A percentile compares a stretch with the other conserved stretches of the same genome.
phyloP scores from a whole-genome alignment of 2,797 vertebrate genomes.

The Florisuga fusca region DNA sequence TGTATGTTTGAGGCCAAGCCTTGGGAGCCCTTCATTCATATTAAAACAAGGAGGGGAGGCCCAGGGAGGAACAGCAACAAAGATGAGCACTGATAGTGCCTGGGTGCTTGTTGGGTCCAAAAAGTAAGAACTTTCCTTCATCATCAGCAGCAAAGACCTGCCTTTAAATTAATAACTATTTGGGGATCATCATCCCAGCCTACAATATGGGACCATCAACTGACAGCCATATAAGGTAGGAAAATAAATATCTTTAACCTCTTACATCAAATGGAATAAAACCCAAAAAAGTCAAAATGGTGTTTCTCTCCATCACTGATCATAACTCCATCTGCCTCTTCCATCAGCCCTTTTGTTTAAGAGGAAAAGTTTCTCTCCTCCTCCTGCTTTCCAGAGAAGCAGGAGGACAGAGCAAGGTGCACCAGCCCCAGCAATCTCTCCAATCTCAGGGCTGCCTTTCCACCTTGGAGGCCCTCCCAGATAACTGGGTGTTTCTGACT shows the following conservation, averaged over 20 bases:
- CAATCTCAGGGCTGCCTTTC: background rate
- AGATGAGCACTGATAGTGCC: background rate
- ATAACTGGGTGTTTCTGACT: slow-evolving; percentile 53
- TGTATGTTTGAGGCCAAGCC: background rate
- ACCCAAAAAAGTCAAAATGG: background rate
- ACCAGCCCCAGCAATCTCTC: background rate
- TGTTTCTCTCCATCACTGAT: background rate
- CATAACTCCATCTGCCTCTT: rapidly evolving
- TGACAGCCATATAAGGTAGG: background rate
- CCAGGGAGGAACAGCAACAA: background rate
- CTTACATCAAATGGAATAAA: background rate
- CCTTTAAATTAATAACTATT: background rate
- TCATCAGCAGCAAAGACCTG: background rate
- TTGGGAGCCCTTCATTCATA: background rate
- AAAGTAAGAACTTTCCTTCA: background rate
- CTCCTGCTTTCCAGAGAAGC: background rate
- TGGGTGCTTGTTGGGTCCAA: background rate
- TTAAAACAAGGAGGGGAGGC: background rate
- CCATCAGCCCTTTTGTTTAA: background rate
- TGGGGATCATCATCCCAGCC: background rate
- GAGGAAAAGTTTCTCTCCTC: background rate
- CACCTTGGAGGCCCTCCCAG: background rate
- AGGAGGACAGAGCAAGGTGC: background rate
- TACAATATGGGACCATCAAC: background rate
- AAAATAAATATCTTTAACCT: background rate